Conservation (phyloP, 2,888 invertebrate genomes). For the Nineta flava region DNA sequence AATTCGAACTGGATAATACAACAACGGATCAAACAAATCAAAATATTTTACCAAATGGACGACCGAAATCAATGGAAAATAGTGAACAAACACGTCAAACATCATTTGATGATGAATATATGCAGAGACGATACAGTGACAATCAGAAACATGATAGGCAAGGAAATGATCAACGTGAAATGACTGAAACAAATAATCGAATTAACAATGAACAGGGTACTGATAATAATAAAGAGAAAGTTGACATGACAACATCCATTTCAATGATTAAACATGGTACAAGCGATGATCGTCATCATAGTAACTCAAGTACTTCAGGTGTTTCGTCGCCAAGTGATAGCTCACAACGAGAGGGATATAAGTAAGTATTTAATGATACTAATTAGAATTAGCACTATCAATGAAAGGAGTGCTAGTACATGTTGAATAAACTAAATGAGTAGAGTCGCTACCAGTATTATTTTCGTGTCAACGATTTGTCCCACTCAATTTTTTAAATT, state of each 20-base stretch:
- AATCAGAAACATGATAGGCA: not conserved
- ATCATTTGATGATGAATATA: not conserved
- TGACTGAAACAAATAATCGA: not conserved
- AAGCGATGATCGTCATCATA: constrained; percentile 2
- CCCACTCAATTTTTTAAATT: no score
- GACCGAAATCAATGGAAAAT: not conserved
- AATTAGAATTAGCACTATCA: no score
- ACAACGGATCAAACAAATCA: not conserved
- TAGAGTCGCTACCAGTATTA: no score
- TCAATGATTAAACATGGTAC: constrained; percentile 16
- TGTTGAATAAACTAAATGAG: no score
- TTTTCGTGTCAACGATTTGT: no score
- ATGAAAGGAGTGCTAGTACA: no score
- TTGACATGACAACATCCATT: constrained; percentile 20
- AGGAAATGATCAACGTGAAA: not conserved
- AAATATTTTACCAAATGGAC: not conserved
- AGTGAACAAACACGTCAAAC: not conserved
- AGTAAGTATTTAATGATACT: constrained; percentile 16
- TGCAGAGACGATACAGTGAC: not conserved
- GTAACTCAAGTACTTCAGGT: constrained; percentile 25
- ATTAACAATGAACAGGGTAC: not conserved
- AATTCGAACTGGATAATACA: not conserved
- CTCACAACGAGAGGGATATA: constrained; percentile 24
- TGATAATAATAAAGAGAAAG: not conserved
- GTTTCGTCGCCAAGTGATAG: constrained; percentile 26